phyloP scores from a whole-genome alignment of 2,888 invertebrate genomes.

The Aphodius sticticus region DNA sequence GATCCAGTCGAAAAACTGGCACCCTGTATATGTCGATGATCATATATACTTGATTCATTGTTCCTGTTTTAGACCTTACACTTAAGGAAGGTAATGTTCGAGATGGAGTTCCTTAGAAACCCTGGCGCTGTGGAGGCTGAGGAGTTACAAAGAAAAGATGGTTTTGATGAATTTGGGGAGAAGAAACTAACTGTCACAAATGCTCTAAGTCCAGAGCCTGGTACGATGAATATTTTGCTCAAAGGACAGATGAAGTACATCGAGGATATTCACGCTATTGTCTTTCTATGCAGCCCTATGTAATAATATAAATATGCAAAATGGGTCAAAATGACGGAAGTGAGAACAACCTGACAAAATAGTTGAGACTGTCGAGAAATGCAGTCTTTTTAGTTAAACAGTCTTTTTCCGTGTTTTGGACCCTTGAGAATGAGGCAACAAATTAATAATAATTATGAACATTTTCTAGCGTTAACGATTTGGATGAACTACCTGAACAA shows the following conservation, averaged over 20 bases:
- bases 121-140: conserved; percentile 18
- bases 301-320: conserved; percentile 61
- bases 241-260: conserved; percentile 89
- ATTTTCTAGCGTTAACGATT: conserved; percentile 74
- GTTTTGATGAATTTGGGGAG: conserved; percentile 13
- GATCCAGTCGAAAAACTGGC: too few relatives aligned
- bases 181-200: background rate
- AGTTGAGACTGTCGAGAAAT: too few relatives aligned
- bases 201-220: conserved; percentile 20
- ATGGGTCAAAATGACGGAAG: too few relatives aligned
- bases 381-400: too few relatives aligned
- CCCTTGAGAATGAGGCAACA: too few relatives aligned
- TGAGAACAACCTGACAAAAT: too few relatives aligned
- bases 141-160: background rate
- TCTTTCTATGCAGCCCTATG: conserved; percentile 90
- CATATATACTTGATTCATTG: too few relatives aligned
- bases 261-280: conserved; percentile 81
- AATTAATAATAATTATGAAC: background rate
- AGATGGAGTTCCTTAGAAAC: conserved; percentile 76
- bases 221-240: conserved; percentile 71
- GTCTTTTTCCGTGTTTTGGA: too few relatives aligned
- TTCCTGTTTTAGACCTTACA: conserved; percentile 28
- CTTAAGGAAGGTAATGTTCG: conserved; percentile 85
- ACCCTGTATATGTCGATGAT: too few relatives aligned
- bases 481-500: conserved; percentile 82